These are phyloP conservation scores for Drosophila monieri DNA, from an alignment of 2,888 invertebrate species.

Conservation along the genomic window DNA sequence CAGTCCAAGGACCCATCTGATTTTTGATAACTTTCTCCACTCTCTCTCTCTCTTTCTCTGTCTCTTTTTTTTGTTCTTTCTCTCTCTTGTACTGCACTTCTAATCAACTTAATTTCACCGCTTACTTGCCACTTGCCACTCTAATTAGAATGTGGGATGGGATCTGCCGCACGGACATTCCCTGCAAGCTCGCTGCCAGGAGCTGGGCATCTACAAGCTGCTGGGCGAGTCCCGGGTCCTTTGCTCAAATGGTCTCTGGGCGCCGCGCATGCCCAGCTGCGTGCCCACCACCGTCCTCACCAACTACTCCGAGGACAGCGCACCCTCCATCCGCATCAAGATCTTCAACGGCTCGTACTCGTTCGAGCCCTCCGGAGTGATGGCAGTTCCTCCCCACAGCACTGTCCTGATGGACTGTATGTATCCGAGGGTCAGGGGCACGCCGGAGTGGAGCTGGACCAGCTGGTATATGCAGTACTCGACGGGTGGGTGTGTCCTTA, in stretches of 20 bases:
- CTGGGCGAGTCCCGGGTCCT: constrained; percentile 90
- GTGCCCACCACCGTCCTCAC: constrained; percentile 93
- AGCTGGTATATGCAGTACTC: constrained; percentile 91
- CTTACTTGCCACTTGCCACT: constrained; percentile 18
- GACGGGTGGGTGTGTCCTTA: constrained; percentile 86
- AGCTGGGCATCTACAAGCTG: constrained; percentile 93
- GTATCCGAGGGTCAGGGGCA: constrained; percentile 89
- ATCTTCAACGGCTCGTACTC: constrained; percentile 91
- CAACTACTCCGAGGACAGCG: constrained; percentile 94
- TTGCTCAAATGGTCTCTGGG: constrained; percentile 94
- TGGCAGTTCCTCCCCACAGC: constrained; percentile 91
- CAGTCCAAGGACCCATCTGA: constrained; percentile 35
- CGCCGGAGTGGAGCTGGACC: constrained; percentile 95
- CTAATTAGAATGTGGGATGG: constrained; percentile 86
- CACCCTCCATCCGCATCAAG: constrained; percentile 91
- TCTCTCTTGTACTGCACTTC: constrained; percentile 18
- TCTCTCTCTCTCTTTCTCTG: constrained; percentile 22
- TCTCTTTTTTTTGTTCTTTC: constrained; percentile 31
- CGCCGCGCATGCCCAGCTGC: constrained; percentile 90
- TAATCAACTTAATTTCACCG: constrained; percentile 7
- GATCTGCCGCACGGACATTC: constrained; percentile 91
- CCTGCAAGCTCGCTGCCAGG: constrained; percentile 90
- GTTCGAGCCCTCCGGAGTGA: constrained; percentile 90
- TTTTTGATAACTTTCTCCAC: constrained; percentile 57
- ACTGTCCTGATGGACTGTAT: constrained; percentile 93